Evolutionary conservation across 2,888 invertebrate species (phyloP).

Genomic region (Pyrochroa serraticornis): DNA sequence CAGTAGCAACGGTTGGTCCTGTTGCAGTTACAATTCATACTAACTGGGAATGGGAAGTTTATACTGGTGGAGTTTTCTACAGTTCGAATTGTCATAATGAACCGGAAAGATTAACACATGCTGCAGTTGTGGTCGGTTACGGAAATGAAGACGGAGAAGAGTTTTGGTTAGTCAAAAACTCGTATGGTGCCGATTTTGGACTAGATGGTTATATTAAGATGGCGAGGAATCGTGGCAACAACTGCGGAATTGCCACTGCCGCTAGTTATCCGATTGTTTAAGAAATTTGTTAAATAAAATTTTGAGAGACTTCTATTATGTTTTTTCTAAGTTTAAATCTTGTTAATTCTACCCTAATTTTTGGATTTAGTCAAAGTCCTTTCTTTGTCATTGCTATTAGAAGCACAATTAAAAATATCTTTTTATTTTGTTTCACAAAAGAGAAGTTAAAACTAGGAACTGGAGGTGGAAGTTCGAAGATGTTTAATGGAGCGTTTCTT

Average conservation of each 20-base stretch:
- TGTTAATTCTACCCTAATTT: too few relatives aligned
- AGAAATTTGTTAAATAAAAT: too few relatives aligned
- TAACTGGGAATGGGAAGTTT: constrained; percentile 68
- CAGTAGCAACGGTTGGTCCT: constrained; percentile 82
- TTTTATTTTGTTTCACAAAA: too few relatives aligned
- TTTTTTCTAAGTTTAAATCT: too few relatives aligned
- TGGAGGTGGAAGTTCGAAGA: too few relatives aligned
- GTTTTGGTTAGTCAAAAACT: constrained; percentile 74
- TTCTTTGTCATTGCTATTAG: too few relatives aligned
- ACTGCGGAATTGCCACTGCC: constrained; percentile 81
- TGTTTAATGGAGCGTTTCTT: too few relatives aligned
- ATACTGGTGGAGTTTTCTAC: constrained; percentile 74
- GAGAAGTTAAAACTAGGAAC: too few relatives aligned
- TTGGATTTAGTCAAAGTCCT: too few relatives aligned
- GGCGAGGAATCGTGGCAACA: constrained; percentile 61
- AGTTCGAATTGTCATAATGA: constrained; percentile 68
- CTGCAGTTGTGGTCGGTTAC: constrained; percentile 77
- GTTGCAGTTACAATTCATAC: constrained; percentile 85
- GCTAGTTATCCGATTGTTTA: constrained; percentile 72
- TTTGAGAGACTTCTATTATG: too few relatives aligned
- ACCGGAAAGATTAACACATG: constrained; percentile 74
- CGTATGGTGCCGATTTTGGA: constrained; percentile 60
- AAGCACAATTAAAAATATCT: too few relatives aligned
- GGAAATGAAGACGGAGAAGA: constrained; percentile 63
- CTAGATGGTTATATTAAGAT: constrained; percentile 46